Evolutionary conservation across 2,888 invertebrate genomes (phyloP).

Genomic region (Xanthorhoe designata): DNA sequence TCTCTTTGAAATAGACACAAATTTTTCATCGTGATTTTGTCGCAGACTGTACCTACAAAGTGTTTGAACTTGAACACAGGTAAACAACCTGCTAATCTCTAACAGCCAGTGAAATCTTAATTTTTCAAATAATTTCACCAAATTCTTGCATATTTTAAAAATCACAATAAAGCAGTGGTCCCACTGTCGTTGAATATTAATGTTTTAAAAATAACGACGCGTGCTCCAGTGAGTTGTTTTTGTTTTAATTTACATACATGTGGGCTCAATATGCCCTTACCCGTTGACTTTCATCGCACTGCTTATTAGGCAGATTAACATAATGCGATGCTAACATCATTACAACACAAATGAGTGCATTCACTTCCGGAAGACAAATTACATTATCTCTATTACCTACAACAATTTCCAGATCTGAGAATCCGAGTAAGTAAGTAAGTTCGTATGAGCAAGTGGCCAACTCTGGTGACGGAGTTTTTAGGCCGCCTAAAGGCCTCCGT

Average conservation of each 20-base stretch:
- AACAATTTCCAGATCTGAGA: background rate
- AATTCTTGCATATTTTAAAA: conserved; percentile 59
- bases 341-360: conserved; percentile 13
- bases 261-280: conserved; percentile 33
- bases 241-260: conserved; percentile 38
- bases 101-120: conserved; percentile 46
- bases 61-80: conserved; percentile 4
- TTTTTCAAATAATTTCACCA: conserved; percentile 56
- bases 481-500: too few relatives aligned
- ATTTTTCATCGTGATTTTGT: background rate
- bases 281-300: conserved; percentile 24
- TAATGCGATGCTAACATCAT: conserved; percentile 20
- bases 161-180: conserved; percentile 42
- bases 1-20: too few relatives aligned
- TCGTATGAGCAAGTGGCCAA: too few relatives aligned
- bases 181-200: conserved; percentile 63
- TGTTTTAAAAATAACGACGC: conserved; percentile 46
- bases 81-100: conserved; percentile 31
- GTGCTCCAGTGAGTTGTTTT: conserved; percentile 35
- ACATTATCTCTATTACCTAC: background rate
- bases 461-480: too few relatives aligned
- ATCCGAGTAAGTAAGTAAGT: too few relatives aligned
- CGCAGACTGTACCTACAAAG: background rate
- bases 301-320: conserved; percentile 21
- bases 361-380: conserved; percentile 3